Percentiles rank a stretch among this genome's conserved stretches.
Conservation (phyloP, 1,140 invertebrate species). For the Leptestheria dahalacensis region DNA sequence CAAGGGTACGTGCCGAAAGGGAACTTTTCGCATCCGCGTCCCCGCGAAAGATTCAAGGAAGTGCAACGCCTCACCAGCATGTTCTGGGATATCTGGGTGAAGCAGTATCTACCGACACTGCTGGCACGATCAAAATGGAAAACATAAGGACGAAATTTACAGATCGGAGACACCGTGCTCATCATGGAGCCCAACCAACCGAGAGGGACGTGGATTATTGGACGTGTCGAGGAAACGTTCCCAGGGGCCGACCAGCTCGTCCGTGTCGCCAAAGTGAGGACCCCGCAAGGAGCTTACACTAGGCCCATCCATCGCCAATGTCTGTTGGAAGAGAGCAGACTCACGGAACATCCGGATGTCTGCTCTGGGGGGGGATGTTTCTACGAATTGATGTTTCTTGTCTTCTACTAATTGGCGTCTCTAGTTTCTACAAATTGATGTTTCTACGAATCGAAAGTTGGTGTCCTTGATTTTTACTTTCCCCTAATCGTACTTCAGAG, state of each 20-base stretch:
- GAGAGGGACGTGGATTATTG: constrained; percentile 15
- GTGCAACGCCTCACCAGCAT: background rate
- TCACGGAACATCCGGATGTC: background rate
- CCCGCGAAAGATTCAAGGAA: background rate
- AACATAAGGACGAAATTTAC: background rate
- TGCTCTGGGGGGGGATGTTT: background rate
- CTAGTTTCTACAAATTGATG: too few relatives aligned
- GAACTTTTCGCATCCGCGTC: background rate
- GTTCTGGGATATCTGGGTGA: constrained; percentile 12
- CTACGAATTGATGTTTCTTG: too few relatives aligned
- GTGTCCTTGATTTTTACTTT: too few relatives aligned
- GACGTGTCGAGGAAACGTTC: background rate
- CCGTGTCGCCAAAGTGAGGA: constrained; percentile 5
- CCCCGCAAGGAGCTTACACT: background rate
- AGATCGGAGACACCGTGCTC: constrained; percentile 14
- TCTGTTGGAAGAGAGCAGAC: constrained; percentile 1
- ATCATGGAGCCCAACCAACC: constrained; percentile 1
- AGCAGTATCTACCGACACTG: constrained; percentile 18
- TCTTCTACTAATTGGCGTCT: too few relatives aligned
- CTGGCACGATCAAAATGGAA: constrained; percentile 16
- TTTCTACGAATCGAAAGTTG: too few relatives aligned
- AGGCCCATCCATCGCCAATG: constrained; percentile 12
- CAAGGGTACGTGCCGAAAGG: background rate
- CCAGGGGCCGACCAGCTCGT: constrained; percentile 8
- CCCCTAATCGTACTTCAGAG: too few relatives aligned